Evolutionary conservation across 1,140 invertebrate species (phyloP).

Genomic region (Brachionus koreanus): DNA sequence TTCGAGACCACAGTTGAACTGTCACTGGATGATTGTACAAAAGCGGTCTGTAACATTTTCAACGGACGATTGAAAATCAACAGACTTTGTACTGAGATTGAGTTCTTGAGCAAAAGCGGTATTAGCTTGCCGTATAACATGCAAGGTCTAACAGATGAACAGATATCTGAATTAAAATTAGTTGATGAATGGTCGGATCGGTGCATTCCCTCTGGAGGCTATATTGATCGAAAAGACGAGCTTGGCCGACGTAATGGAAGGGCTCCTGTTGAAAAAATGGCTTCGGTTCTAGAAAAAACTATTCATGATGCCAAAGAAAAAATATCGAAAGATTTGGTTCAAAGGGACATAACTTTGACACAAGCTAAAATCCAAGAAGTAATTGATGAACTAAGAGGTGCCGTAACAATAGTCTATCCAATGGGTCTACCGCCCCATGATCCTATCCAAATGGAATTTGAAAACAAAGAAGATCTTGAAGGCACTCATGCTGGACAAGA

Average conservation of each 20-base stretch:
- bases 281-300: conserved; percentile 72
- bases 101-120: conserved; percentile 78
- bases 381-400: conserved; percentile 74
- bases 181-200: conserved; percentile 80
- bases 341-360: conserved; percentile 67
- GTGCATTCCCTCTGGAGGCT: conserved; percentile 75
- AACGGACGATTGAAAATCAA: conserved; percentile 83
- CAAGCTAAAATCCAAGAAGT: conserved; percentile 68
- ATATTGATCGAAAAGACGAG: conserved; percentile 64
- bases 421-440: conserved; percentile 88
- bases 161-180: conserved; percentile 79
- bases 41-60: conserved; percentile 72
- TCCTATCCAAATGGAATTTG: conserved; percentile 77
- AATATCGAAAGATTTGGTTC: conserved; percentile 75
- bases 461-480: conserved; percentile 78
- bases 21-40: conserved; percentile 68
- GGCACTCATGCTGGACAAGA: conserved; percentile 73
- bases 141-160: conserved; percentile 81
- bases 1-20: conserved; percentile 70
- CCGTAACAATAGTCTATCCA: conserved; percentile 85
- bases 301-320: conserved; percentile 74
- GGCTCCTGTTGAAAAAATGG: conserved; percentile 75
- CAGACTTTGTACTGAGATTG: conserved; percentile 80
- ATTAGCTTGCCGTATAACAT: conserved; percentile 79
- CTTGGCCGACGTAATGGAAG: conserved; percentile 77